Evolutionary conservation across 2,888 invertebrate genomes (phyloP).

Genomic region (Morpho helenor): DNA sequence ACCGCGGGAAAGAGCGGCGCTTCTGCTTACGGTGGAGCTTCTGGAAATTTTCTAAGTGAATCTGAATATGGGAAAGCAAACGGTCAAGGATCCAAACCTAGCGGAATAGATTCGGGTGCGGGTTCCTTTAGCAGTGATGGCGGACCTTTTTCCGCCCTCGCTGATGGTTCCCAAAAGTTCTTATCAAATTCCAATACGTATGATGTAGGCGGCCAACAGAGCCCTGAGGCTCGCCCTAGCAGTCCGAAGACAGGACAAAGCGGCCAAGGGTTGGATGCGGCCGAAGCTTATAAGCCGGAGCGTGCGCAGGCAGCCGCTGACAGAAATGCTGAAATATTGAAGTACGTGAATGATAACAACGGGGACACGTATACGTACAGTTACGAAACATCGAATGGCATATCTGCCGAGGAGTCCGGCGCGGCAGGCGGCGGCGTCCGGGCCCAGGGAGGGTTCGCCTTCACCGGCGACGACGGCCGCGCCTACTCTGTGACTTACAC

Average conservation of each 20-base stretch:
- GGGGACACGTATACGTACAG: constrained; percentile 62
- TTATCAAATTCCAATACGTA: not conserved
- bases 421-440: constrained; percentile 65
- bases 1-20: not conserved
- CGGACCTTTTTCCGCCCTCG: constrained; percentile 6
- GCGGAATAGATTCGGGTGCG: not conserved
- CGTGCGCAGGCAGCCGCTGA: constrained; percentile 60
- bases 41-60: constrained; percentile 5
- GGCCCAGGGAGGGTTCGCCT: constrained; percentile 64
- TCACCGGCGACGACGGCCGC: constrained; percentile 69
- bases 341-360: constrained; percentile 61
- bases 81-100: not conserved
- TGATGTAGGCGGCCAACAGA: constrained; percentile 6
- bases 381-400: constrained; percentile 70
- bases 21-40: constrained; percentile 3
- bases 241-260: constrained; percentile 1
- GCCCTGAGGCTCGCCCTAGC: not conserved
- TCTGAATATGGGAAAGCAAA: not conserved
- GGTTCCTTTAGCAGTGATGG: constrained; percentile 15
- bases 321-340: constrained; percentile 57
- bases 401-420: constrained; percentile 67
- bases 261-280: constrained; percentile 8
- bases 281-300: constrained; percentile 39
- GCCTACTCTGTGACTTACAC: constrained; percentile 61
- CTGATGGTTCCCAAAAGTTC: constrained; percentile 6